These are phyloP conservation scores for Menidia menidia DNA, from an alignment of 2,797 vertebrate genomes.

Conservation along the genomic window DNA sequence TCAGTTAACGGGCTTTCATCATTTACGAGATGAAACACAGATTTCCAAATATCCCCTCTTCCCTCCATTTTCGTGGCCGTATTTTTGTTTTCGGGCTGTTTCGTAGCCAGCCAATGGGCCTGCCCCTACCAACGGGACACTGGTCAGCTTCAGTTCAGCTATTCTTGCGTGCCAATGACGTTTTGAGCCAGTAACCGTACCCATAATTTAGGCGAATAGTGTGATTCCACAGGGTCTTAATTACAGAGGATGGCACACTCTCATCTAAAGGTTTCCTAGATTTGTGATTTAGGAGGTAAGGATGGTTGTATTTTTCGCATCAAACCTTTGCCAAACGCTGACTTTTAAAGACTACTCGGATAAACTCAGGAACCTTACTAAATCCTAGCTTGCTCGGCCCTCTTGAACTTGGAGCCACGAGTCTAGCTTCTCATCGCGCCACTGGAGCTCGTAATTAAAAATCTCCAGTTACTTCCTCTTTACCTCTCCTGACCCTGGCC, in stretches of 20 bases:
- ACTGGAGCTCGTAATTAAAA: slow-evolving; percentile 78
- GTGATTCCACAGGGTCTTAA: slow-evolving; percentile 64
- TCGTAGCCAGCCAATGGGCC: slow-evolving; percentile 1
- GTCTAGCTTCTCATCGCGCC: slow-evolving; percentile 67
- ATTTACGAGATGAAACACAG: too few species aligned
- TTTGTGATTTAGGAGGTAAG: slow-evolving; percentile 59
- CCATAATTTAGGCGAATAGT: slow-evolving; percentile 50
- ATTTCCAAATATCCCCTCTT: too few species aligned
- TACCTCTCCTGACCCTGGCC: slow-evolving; percentile 69
- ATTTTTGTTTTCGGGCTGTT: slow-evolving; percentile 11
- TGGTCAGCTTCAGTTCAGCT: slow-evolving; percentile 23
- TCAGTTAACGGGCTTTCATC: too few species aligned
- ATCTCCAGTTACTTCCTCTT: slow-evolving; percentile 73
- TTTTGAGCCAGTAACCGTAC: slow-evolving; percentile 49
- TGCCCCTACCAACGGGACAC: slow-evolving; percentile 21
- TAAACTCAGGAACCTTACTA: slow-evolving; percentile 54
- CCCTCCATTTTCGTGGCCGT: too few species aligned
- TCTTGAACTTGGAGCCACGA: slow-evolving; percentile 55
- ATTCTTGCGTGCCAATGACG: slow-evolving; percentile 49
- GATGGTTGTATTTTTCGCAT: slow-evolving; percentile 46
- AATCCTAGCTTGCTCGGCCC: slow-evolving; percentile 48
- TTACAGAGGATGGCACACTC: slow-evolving; percentile 56
- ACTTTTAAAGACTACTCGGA: slow-evolving; percentile 51
- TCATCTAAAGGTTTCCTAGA: slow-evolving; percentile 56
- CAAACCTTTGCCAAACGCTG: slow-evolving; percentile 48